Evolutionary conservation across 1,140 invertebrate genomes (phyloP).

Genomic region (Calephelis nemesis): DNA sequence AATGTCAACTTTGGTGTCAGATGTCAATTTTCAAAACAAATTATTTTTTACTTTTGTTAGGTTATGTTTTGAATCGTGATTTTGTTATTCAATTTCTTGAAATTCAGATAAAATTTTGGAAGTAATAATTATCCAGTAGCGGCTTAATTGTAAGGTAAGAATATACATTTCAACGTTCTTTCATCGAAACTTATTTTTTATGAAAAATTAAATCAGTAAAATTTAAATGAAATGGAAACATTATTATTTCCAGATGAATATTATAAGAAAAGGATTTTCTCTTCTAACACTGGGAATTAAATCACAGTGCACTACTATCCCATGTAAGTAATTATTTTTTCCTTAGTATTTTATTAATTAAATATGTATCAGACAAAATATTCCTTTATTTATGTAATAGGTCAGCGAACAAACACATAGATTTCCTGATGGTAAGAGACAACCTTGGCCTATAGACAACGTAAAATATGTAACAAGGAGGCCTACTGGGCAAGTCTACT

Average conservation of each 20-base stretch:
- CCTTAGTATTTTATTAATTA: constrained; percentile 7
- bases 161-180: too few species aligned
- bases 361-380: neutral
- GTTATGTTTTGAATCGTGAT: neutral
- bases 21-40: neutral
- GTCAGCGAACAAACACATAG: neutral
- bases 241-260: constrained; percentile 58
- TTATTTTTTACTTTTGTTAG: neutral
- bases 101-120: neutral
- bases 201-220: too few species aligned
- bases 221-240: too few species aligned
- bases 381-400: neutral
- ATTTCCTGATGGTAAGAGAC: neutral
- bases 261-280: constrained; percentile 55
- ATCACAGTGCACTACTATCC: constrained; percentile 41
- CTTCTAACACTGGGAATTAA: constrained; percentile 50
- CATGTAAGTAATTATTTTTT: constrained; percentile 38
- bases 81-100: neutral
- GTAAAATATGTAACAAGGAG: too few species aligned
- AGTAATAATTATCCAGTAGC: neutral
- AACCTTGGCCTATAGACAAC: too few species aligned
- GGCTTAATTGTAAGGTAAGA: too few species aligned
- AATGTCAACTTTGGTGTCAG: neutral
- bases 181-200: too few species aligned
- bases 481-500: too few species aligned